phyloP scores from a whole-genome alignment of 2,888 invertebrate genomes.

The Xanthorhoe designata region DNA sequence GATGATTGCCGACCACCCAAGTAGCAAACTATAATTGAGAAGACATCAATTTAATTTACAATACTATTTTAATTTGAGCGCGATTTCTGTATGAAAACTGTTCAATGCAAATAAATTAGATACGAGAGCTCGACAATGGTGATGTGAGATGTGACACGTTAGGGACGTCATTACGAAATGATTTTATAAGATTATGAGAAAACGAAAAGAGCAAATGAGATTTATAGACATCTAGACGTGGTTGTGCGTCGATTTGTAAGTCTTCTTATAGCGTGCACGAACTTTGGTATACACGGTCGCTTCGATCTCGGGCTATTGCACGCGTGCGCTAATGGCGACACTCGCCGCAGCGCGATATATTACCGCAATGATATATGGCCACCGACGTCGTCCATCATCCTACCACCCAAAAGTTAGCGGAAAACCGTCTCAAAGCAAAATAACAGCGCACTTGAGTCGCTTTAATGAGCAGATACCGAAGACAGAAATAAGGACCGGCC shows the following conservation, averaged over 20 bases:
- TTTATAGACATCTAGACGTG: slow-evolving; percentile 78
- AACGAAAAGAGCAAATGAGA: slow-evolving; percentile 81
- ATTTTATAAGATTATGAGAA: slow-evolving; percentile 73
- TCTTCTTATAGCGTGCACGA: slow-evolving; percentile 69
- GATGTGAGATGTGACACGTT: slow-evolving; percentile 41
- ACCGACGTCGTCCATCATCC: slow-evolving; percentile 81
- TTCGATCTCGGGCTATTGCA: slow-evolving; percentile 72
- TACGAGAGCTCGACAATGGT: slow-evolving; percentile 57
- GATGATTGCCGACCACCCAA: slow-evolving; percentile 76
- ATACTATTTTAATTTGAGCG: slow-evolving; percentile 71
- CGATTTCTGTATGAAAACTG: slow-evolving; percentile 62
- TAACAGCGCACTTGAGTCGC: slow-evolving; percentile 67
- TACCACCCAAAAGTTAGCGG: slow-evolving; percentile 85
- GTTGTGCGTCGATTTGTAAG: slow-evolving; percentile 81
- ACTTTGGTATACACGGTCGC: slow-evolving; percentile 50
- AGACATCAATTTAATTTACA: slow-evolving; percentile 64
- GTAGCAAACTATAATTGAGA: slow-evolving; percentile 57
- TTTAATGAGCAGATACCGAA: slow-evolving; percentile 83
- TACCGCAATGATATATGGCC: slow-evolving; percentile 83
- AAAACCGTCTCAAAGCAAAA: slow-evolving; percentile 76
- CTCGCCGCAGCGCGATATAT: slow-evolving; percentile 83
- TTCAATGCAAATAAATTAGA: slow-evolving; percentile 52
- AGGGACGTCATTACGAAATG: slow-evolving; percentile 63
- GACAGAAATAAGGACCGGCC: slow-evolving; percentile 81
- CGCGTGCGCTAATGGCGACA: slow-evolving; percentile 84